Base-by-base conservation (phyloP, 1,140 invertebrate species). In the Drosophila funebris region DNA sequence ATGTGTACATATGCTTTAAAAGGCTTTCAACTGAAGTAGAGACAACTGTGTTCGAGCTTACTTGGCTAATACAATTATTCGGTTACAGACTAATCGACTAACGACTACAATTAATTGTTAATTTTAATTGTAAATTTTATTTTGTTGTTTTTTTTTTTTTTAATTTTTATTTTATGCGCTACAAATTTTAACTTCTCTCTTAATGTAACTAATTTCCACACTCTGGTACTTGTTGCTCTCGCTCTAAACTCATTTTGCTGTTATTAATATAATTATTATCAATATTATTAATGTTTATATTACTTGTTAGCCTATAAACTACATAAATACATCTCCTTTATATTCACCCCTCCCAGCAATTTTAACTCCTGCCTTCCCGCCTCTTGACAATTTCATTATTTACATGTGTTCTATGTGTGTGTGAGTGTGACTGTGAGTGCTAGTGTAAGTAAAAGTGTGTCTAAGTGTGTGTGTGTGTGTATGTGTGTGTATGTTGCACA, bases 291-390 rank as follows among this genome's bases (percentile, higher is more conserved):
- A 20, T 43, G n/a, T 24, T 36, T 36, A 33, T 9, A 16, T 24
- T 16, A 22, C 16, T 44, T 20, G 27, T 24, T 61, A 37, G 13
- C 33, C 52, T 71, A 71, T 48, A 29, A 64, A 57, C 60, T 66
- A 71, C 20, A 71, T 71, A 71, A 71, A 71, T 71, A 71, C 68
- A 71, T 62, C 48, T 39, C 57, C 60, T 27, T 33, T 43, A 24
- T 18, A 18, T 39, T n/a, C 36, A 52, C 44, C 48, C 46, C 22
- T 29, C 3, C 14, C 9, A 36, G 43, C 20, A 11, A 46, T 16
- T 39, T 7, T 13, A 43, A 14, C 29, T 27, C 36, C 27, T n/a
- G 33, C 18, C 9, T 44, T 58, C n/a, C 33, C 33, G 2, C 11
- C 13, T 4, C 33, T 36, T 36, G 33, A 36, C 33, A 37, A 24